Percentiles rank a stretch among this genome's conserved stretches.
Conservation (phyloP, 2,888 invertebrate genomes). For the Catotricha subobsoleta region DNA sequence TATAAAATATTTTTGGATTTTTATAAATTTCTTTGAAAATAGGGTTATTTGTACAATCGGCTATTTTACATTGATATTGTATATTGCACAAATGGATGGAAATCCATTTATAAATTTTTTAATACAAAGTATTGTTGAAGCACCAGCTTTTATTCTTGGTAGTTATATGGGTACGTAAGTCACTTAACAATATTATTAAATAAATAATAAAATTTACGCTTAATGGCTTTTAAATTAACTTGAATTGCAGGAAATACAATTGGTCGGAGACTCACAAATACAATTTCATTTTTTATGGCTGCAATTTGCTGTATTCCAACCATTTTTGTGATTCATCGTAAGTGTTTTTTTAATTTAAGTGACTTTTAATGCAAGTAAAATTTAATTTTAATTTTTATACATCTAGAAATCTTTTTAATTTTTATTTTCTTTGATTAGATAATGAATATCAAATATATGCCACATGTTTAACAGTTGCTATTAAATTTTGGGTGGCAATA, state of each 20-base stretch:
- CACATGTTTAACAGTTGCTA: slow-evolving; percentile 28
- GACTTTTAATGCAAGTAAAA: too few relatives aligned
- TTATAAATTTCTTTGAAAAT: slow-evolving; percentile 10
- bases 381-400: too few relatives aligned
- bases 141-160: slow-evolving; percentile 27
- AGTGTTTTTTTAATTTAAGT: too few relatives aligned
- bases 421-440: slow-evolving; percentile 15
- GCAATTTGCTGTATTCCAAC: too few relatives aligned
- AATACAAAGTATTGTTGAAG: slow-evolving; percentile 41
- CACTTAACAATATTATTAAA: neutral
- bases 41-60: slow-evolving; percentile 35
- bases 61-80: slow-evolving; percentile 35
- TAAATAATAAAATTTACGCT: slow-evolving; percentile 2
- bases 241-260: slow-evolving; percentile 28
- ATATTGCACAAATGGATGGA: slow-evolving; percentile 36
- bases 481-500: slow-evolving; percentile 35
- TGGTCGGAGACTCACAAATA: slow-evolving; percentile 35
- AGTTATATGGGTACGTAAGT: slow-evolving; percentile 1
- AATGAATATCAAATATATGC: slow-evolving; percentile 20
- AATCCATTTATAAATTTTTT: slow-evolving; percentile 49
- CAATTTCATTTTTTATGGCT: slow-evolving; percentile 28
- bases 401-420: slow-evolving; percentile 1
- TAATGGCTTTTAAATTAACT: neutral
- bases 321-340: too few relatives aligned
- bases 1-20: neutral